These are phyloP conservation scores for Hippoglossus stenolepis DNA, from an alignment of 2,113 vertebrate species.

Conservation along the genomic window DNA sequence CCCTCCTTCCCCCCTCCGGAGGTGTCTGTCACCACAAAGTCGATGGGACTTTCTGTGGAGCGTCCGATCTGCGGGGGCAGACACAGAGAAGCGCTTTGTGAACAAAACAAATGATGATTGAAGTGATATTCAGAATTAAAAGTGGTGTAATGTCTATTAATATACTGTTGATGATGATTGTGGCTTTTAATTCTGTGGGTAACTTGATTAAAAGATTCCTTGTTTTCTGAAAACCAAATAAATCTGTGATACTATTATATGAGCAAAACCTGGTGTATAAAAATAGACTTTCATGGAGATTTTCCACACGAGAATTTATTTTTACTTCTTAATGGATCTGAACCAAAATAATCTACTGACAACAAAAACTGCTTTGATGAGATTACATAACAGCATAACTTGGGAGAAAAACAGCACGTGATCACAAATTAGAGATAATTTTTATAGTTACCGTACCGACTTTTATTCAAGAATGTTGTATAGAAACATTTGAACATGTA, in stretches of 20 bases:
- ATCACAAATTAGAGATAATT: not conserved
- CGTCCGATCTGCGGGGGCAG: slow-evolving; percentile 88
- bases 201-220: not conserved
- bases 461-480: not conserved
- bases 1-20: slow-evolving; percentile 84
- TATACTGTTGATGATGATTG: not conserved
- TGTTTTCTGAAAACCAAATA: not conserved
- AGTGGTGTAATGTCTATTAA: not conserved
- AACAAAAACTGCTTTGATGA: slow-evolving; percentile 23
- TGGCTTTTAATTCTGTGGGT: not conserved
- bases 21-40: slow-evolving; percentile 98
- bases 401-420: slow-evolving; percentile 5
- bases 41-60: slow-evolving; percentile 97
- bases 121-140: too few relatives aligned
- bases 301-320: slow-evolving; percentile 12
- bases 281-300: slow-evolving; percentile 44
- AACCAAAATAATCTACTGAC: slow-evolving; percentile 40
- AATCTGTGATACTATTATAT: slow-evolving; percentile 12
- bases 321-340: slow-evolving; percentile 2
- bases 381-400: slow-evolving; percentile 50
- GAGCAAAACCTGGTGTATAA: slow-evolving; percentile 16
- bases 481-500: not conserved
- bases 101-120: slow-evolving; percentile 4
- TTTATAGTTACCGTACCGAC: not conserved
- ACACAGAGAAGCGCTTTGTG: not conserved